Base-by-base conservation (phyloP, 35 echinoderm and acorn worm genomes). In the Ophioderma brevispina region DNA sequence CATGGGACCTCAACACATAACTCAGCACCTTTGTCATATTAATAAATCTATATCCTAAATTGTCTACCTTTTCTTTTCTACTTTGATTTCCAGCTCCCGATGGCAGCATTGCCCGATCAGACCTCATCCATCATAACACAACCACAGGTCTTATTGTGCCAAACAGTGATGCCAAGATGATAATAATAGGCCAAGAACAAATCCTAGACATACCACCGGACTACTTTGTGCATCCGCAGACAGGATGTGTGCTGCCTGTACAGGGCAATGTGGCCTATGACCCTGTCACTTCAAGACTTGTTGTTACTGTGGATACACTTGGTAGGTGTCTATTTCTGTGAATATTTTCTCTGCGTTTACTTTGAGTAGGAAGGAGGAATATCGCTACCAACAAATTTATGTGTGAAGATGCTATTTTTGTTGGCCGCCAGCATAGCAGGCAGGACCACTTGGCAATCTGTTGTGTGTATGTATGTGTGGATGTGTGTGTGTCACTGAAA, bases 191-290 rank as follows among this genome's bases (percentile, higher is more conserved):
- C 39, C 63, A 84, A 11, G 96, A 93, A 5, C 25, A 81, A 39
- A 80, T 92, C 30, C 76, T 56, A 11, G 78, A 78, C 3, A 84
- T 98, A 32, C 88, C 93, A 31, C 87, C 93, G 0, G 87, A 98
- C 38, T 88, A 90, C 79, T 98, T 98, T 76, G 83, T 98, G 38
- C 96, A 98, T 75, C 90, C 96, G 0, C 82, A 89, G 36, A 98
- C 90, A 31, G 93, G 96, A 2, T 84, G 37, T 33, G 96, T 95
- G 18, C 37, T 98, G 52, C 96, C 96, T 6, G 92, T 98, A 17
- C 84, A 98, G 19, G 96, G 96, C 30, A 98, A 98, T 64, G 96
- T 98, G 19, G 82, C 86, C 0, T 98, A 98, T 55, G 96, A 98
- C 39, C 87, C 96, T 0, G 64, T 86, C 35, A 88, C 93, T 1